Evolutionary conservation across 2,113 vertebrate species (phyloP).

Genomic region (Dromas ardeola): DNA sequence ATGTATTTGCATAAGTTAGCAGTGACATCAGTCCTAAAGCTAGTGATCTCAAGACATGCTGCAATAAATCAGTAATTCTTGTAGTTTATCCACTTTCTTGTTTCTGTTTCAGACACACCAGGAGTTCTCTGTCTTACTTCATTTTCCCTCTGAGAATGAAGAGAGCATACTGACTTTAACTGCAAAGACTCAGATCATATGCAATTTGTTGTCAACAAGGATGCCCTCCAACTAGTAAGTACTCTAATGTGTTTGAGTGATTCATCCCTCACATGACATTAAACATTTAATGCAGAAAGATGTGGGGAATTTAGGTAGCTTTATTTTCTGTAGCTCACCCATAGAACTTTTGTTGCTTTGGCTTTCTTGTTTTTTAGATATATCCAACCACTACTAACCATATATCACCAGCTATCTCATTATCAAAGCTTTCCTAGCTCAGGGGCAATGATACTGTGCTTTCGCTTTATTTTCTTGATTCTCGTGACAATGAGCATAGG

Average conservation of each 20-base stretch:
- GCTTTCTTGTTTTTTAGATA: not conserved
- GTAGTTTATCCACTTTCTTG: not conserved
- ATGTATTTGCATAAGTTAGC: not conserved
- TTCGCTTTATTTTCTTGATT: slow-evolving; percentile 1
- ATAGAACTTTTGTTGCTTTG: not conserved
- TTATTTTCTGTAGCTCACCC: not conserved
- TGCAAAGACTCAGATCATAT: not conserved
- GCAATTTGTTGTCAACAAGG: slow-evolving; percentile 39
- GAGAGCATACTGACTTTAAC: not conserved
- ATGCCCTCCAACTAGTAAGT: slow-evolving; percentile 6
- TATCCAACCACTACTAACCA: not conserved
- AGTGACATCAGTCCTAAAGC: not conserved
- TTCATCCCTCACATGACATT: not conserved
- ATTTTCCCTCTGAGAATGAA: slow-evolving; percentile 33
- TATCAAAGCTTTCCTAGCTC: not conserved
- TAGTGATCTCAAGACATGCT: not conserved
- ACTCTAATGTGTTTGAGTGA: not conserved
- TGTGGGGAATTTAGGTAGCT: not conserved
- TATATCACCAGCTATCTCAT: not conserved
- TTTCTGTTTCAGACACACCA: not conserved
- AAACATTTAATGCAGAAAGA: not conserved
- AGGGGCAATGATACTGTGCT: not conserved
- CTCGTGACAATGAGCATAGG: not conserved
- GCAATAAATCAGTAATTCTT: not conserved
- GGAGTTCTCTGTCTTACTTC: not conserved